A percentile compares a stretch with the other conserved stretches of the same genome.
Evolutionary conservation across 2,797 vertebrate species (phyloP).

Genomic region (Halcyon smyrnensis): DNA sequence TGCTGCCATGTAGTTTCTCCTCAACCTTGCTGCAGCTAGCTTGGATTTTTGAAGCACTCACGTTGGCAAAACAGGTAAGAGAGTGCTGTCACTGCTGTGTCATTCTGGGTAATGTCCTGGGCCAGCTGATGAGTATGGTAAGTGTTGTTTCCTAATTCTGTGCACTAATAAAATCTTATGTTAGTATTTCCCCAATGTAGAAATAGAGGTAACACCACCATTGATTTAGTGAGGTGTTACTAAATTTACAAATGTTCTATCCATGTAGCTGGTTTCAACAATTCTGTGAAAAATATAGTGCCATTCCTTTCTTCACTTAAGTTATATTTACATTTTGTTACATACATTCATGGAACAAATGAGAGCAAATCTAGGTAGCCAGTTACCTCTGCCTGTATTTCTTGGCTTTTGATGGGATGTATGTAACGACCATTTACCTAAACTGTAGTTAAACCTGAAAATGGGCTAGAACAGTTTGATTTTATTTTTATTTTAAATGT

Average conservation of each 20-base stretch:
- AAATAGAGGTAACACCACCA: neutral
- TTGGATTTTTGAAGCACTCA: neutral
- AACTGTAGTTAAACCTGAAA: neutral
- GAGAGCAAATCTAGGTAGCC: neutral
- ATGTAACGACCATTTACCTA: neutral
- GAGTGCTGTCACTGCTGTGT: neutral
- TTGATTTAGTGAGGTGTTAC: neutral
- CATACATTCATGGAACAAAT: neutral
- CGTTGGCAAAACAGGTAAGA: neutral
- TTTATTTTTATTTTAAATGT: neutral
- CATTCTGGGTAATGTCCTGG: neutral
- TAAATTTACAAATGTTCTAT: neutral
- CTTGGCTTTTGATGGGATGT: neutral
- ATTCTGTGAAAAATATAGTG: neutral
- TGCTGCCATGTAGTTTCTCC: neutral
- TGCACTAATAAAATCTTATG: neutral
- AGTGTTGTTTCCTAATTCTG: neutral
- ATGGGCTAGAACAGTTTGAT: neutral
- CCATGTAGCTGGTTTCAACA: neutral
- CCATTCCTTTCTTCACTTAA: neutral
- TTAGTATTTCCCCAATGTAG: neutral
- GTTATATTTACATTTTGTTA: neutral
- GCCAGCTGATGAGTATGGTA: neutral
- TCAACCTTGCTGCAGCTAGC: neutral
- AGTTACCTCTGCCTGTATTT: neutral